Base-by-base conservation (phyloP, 2,888 invertebrate genomes). In the Halictus ligatus region DNA sequence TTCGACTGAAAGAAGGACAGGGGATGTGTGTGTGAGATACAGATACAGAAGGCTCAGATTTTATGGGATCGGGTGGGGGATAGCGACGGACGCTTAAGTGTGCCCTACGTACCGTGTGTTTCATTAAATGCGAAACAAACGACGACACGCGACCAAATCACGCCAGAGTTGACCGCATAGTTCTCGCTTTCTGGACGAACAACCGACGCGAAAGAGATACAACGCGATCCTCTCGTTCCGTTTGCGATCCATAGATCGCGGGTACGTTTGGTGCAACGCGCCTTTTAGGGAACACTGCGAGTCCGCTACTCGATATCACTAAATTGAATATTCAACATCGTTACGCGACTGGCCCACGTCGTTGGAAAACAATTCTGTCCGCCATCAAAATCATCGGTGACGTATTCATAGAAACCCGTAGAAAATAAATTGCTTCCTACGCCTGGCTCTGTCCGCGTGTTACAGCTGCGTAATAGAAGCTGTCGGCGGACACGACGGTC, bases 391-490 rank as follows among this genome's bases (percentile, higher is more conserved):
- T 75, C 21, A 74, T 71, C 54, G 35, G 71, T 60, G 43, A 67
- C 64, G 71, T n/a, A 48, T 69, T 74, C 25, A 69, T 83, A 78
- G 74, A 83, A 83, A 83, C 48, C 67, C 74, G 77, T 84, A 84
- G 78, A 83, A 83, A 84, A 83, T 83, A 71, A 84, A 75, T 83
- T 54, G 75, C 43, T 67, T 54, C 21, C 54, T 83, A 77, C 18
- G 58, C 43, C 48, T 48, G 54, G 48, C 74, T 69, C 25, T 48
- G 48, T 35, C 21, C 29, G 69, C 69, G 40, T 75, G 69, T 25
- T 69, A 75, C n/a, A 75, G 21, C 15, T 54, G 58, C 69, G 40
- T 72, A 21, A 58, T 46, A 21, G 64, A 43, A 83, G 43, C 35
- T 21, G 7, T 64, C 64, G 18, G 7, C 18, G 8, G 64, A 64